A percentile compares a stretch with the other conserved stretches of the same genome.
Evolutionary conservation across 2,113 vertebrate genomes (phyloP).

Genomic region (Pachypanchax playfairii): DNA sequence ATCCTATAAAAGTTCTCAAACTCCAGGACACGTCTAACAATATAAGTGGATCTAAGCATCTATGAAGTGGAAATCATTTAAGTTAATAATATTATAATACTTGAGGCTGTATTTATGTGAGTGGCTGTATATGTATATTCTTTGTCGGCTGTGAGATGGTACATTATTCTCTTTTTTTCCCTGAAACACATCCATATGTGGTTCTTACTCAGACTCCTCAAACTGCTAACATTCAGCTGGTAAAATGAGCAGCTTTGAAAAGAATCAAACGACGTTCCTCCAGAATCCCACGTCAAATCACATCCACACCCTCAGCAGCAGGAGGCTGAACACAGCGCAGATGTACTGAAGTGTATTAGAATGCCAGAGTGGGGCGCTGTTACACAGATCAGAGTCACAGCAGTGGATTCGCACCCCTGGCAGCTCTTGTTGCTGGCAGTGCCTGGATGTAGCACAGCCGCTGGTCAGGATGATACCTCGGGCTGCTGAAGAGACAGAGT

Average conservation of each 20-base stretch:
- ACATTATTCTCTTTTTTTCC: not conserved
- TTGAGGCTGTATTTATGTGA: slow-evolving; percentile 23
- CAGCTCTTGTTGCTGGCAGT: slow-evolving; percentile 91
- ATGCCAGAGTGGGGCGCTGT: slow-evolving; percentile 64
- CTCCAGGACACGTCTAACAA: slow-evolving; percentile 6
- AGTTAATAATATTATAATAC: too few relatives aligned
- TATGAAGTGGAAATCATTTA: slow-evolving; percentile 13
- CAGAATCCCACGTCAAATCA: slow-evolving; percentile 48
- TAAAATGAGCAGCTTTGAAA: slow-evolving; percentile 26
- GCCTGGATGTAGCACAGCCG: slow-evolving; percentile 90
- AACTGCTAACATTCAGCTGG: slow-evolving; percentile 29
- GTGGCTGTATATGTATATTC: slow-evolving; percentile 27
- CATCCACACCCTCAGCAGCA: slow-evolving; percentile 63
- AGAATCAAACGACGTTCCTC: slow-evolving; percentile 24
- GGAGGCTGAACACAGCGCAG: slow-evolving; percentile 71
- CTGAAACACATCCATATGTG: slow-evolving; percentile 29
- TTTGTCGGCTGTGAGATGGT: slow-evolving; percentile 14
- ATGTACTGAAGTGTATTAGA: slow-evolving; percentile 66
- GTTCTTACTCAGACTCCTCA: too few relatives aligned
- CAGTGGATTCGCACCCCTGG: slow-evolving; percentile 90
- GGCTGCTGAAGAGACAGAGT: slow-evolving; percentile 77
- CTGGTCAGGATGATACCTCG: slow-evolving; percentile 88
- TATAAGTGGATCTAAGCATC: slow-evolving; percentile 12
- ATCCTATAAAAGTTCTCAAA: slow-evolving; percentile 26
- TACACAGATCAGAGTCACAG: slow-evolving; percentile 85